Percentiles rank a stretch among this genome's conserved stretches.
Evolutionary conservation across 2,113 vertebrate species (phyloP).

Genomic region (Neofelis nebulosa): DNA sequence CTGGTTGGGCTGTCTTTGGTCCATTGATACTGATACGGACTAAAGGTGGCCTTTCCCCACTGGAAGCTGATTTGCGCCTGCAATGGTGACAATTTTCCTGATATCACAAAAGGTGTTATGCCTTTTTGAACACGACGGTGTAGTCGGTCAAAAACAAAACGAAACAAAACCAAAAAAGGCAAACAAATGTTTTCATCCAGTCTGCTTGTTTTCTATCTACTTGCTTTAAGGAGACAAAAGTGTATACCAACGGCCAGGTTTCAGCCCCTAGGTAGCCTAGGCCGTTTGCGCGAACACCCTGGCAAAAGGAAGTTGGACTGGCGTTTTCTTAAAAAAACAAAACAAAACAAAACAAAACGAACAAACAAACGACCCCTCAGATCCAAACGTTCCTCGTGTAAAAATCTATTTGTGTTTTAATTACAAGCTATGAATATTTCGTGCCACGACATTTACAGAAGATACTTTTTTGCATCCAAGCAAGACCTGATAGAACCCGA

Average conservation of each 20-base stretch:
- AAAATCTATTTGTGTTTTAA: neutral
- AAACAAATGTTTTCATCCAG: neutral
- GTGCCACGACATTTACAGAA: neutral
- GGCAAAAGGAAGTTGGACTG: neutral
- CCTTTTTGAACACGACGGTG: neutral
- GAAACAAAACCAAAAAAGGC: neutral
- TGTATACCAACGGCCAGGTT: neutral
- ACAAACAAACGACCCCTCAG: neutral
- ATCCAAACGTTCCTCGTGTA: neutral
- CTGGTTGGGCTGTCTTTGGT: neutral
- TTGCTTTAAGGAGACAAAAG: neutral
- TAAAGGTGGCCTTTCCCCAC: neutral
- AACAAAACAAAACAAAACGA: neutral
- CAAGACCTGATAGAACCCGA: neutral
- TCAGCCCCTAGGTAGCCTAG: neutral
- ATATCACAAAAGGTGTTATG: neutral
- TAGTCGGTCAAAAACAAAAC: neutral
- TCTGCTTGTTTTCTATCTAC: neutral
- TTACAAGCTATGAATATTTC: neutral
- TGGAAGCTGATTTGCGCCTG: neutral
- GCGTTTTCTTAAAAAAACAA: neutral
- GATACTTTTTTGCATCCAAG: neutral
- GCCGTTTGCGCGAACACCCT: fast-evolving
- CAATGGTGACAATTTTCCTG: neutral
- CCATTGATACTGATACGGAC: neutral